Evolutionary conservation across 2,888 invertebrate species (phyloP), one percentile per base, ranked within the genome.

Genomic region (Xylophagus ater): DNA sequence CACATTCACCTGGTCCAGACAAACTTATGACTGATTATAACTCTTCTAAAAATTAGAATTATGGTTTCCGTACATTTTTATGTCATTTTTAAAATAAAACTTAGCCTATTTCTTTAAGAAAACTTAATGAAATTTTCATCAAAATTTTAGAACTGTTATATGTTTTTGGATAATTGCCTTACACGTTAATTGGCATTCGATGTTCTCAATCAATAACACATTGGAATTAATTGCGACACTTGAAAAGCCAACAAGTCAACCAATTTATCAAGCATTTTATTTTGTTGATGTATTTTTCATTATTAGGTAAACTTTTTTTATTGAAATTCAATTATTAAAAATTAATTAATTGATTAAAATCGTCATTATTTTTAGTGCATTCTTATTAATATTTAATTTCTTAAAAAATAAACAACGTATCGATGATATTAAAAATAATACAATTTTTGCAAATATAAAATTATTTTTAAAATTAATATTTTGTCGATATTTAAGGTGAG

Each of bases 401-500:
- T 23, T 43, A 8, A 24, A 17, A 21, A 33, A 40, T 21, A 20
- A 32, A 24, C 20, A 32, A 13, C 28, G 33, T 19, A 7, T 40
- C 12, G 24, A 37, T 5, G 13, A 25, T 23, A 40, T 43, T 13
- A 15, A 30, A 10, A 17, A 14, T 4, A 37, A 40, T 37, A 18
- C 19, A 9, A 17, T 43, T 7, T 3, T 21, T 8, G 12, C 23
- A 25, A 43, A 43, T 34, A 4, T 33, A 4, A 40, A 37, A 20
- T n/a, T 40, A 9, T 43, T 26, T 28, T 8, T 19, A 4, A 28
- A 37, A 17, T 13, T 43, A 13, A 24, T 40, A 9, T 2, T 34
- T 15, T 34, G 37, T 30, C 36, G 43, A 6, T 43, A 40, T 31
- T n/a, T 43, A 21, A 40, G 43, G 40, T 36, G 10, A n/a, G 20